phyloP scores from a whole-genome alignment of 2,113 vertebrate genomes.

The Miniopterus natalensis region DNA sequence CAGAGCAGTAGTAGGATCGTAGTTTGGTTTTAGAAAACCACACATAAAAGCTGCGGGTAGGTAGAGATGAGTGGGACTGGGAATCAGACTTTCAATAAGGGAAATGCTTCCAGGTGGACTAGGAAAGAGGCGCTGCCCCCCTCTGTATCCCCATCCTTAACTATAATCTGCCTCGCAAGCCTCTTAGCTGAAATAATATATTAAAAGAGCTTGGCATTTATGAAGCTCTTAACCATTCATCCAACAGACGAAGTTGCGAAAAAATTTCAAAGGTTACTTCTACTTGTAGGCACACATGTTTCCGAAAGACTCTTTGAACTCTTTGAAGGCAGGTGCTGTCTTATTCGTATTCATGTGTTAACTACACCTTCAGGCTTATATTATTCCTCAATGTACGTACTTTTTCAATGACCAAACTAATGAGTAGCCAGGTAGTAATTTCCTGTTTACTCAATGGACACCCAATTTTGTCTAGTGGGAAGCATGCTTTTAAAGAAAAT shows the following conservation, averaged over 20 bases:
- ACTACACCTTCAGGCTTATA: not conserved
- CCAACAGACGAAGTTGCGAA: not conserved
- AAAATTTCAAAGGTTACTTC: not conserved
- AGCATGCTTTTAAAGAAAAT: not conserved
- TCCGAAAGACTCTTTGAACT: constrained; percentile 32
- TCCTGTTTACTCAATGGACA: not conserved
- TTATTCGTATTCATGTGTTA: not conserved
- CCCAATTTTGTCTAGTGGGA: not conserved
- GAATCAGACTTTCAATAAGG: not conserved
- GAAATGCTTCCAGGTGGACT: not conserved
- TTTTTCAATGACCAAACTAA: not conserved
- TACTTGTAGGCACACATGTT: constrained; percentile 52
- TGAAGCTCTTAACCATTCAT: constrained; percentile 41
- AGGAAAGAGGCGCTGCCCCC: not conserved
- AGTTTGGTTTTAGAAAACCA: not conserved
- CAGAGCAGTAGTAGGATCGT: not conserved
- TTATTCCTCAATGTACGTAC: not conserved
- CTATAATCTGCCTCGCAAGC: not conserved
- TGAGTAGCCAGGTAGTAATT: not conserved
- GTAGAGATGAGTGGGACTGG: not conserved
- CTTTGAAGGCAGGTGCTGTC: not conserved
- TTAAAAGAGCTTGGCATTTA: constrained; percentile 58
- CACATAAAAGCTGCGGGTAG: not conserved
- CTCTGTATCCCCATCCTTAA: not conserved
- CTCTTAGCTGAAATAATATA: constrained; percentile 62